Percentiles rank a stretch among this genome's conserved stretches.
These are phyloP conservation scores for Drosophila nr. perissopoda DNA, from an alignment of 2,888 invertebrate species.

Conservation along the genomic window DNA sequence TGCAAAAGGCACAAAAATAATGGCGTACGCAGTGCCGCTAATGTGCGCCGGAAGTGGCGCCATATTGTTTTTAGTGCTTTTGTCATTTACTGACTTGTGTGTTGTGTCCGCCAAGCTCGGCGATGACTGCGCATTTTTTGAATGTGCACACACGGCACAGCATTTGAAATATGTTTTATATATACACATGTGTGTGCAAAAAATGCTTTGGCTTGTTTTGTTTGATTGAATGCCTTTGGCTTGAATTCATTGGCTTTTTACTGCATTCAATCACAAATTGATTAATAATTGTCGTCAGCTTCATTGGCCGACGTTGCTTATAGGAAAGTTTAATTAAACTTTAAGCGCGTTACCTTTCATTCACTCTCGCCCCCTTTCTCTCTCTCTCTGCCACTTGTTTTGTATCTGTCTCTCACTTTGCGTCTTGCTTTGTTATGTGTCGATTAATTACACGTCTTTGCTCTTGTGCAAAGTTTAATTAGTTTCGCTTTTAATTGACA, in stretches of 20 bases:
- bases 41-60: slow-evolving; percentile 77
- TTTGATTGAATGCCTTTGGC: slow-evolving; percentile 35
- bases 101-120: slow-evolving; percentile 23
- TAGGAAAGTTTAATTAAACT: slow-evolving; percentile 77
- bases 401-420: background rate
- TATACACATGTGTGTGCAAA: background rate
- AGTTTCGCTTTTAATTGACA: slow-evolving; percentile 78
- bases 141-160: slow-evolving; percentile 12
- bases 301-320: slow-evolving; percentile 45
- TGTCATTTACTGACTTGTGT: slow-evolving; percentile 60
- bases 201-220: slow-evolving; percentile 7
- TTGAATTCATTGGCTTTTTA: slow-evolving; percentile 7
- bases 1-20: slow-evolving; percentile 37
- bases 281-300: slow-evolving; percentile 71
- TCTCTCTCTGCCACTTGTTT: background rate
- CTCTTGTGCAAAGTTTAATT: slow-evolving; percentile 75
- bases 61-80: slow-evolving; percentile 75
- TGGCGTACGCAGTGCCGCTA: slow-evolving; percentile 55
- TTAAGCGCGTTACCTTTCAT: slow-evolving; percentile 55
- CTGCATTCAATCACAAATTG: slow-evolving; percentile 66
- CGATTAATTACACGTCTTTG: slow-evolving; percentile 75
- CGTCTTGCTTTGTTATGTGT: slow-evolving; percentile 38
- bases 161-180: background rate
- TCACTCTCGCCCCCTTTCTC: background rate
- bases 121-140: slow-evolving; percentile 63